Percentiles rank a stretch among this genome's conserved stretches.
Evolutionary conservation across 1,140 invertebrate species (phyloP).

Genomic region (Drosophila ambigua): DNA sequence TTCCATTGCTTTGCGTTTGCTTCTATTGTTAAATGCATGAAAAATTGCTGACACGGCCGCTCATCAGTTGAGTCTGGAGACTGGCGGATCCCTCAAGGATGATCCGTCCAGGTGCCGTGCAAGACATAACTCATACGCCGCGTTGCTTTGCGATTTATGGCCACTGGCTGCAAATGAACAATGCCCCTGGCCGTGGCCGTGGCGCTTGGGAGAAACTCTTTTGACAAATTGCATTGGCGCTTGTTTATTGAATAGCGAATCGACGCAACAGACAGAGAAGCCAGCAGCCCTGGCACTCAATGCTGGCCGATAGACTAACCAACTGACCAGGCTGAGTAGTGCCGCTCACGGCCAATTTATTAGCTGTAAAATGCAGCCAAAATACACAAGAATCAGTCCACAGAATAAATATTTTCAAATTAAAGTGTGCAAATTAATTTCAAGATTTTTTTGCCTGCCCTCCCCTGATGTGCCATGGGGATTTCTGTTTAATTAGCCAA

Average conservation of each 20-base stretch:
- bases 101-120: conserved; percentile 29
- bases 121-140: conserved; percentile 70
- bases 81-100: conserved; percentile 13
- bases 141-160: conserved; percentile 68
- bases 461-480: conserved; percentile 43
- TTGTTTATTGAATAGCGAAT: conserved; percentile 62
- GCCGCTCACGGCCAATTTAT: too few relatives aligned
- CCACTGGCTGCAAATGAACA: conserved; percentile 75
- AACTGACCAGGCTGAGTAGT: too few relatives aligned
- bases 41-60: conserved; percentile 68
- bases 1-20: conserved; percentile 24
- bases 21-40: conserved; percentile 78
- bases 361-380: too few relatives aligned
- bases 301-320: too few relatives aligned
- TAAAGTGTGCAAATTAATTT: too few relatives aligned
- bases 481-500: conserved; percentile 75
- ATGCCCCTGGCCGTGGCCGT: conserved; percentile 9
- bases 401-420: neutral
- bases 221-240: conserved; percentile 73
- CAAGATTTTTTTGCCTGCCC: too few relatives aligned
- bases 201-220: conserved; percentile 25
- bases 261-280: conserved; percentile 24
- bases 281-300: too few relatives aligned
- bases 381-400: too few relatives aligned
- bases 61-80: conserved; percentile 25